Conservation (phyloP, 1,140 invertebrate species). For the Bombus pyrosoma region DNA sequence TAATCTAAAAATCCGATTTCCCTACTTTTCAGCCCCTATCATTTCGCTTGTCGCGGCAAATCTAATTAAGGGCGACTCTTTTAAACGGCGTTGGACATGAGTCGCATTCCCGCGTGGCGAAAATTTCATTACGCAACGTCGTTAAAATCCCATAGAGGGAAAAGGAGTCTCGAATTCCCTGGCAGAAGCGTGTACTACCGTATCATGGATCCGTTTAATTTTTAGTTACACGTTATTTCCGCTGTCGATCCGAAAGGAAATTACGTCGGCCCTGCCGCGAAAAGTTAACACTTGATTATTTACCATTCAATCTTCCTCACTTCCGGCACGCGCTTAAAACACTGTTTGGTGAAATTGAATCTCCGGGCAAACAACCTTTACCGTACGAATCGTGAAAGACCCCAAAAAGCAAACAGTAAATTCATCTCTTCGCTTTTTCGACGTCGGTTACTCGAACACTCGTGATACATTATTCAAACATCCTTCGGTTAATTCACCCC, state of each 20-base stretch:
- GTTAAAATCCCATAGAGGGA: conserved; percentile 1
- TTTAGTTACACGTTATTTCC: neutral
- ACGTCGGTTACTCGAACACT: neutral
- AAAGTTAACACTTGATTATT: conserved; percentile 14
- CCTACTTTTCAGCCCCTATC: neutral
- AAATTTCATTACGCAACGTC: conserved; percentile 33
- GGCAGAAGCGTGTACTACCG: neutral
- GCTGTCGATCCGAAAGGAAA: neutral
- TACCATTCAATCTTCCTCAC: conserved; percentile 23
- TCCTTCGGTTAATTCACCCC: neutral
- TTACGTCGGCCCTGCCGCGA: neutral
- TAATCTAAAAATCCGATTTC: neutral
- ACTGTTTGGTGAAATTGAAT: neutral
- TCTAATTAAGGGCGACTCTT: conserved; percentile 7
- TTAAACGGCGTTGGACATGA: neutral
- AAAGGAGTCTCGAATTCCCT: neutral
- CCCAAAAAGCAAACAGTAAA: neutral
- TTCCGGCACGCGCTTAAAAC: neutral
- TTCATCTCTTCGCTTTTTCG: neutral
- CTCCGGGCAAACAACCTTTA: neutral
- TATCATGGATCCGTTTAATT: neutral
- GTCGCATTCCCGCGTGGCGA: neutral
- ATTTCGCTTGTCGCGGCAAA: neutral
- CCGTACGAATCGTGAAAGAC: too few species aligned
- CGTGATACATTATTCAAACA: conserved; percentile 8